Percentiles rank a stretch among this genome's conserved stretches.
phyloP scores from a whole-genome alignment of 1,140 invertebrate species.

The Agrilus planipennis region DNA sequence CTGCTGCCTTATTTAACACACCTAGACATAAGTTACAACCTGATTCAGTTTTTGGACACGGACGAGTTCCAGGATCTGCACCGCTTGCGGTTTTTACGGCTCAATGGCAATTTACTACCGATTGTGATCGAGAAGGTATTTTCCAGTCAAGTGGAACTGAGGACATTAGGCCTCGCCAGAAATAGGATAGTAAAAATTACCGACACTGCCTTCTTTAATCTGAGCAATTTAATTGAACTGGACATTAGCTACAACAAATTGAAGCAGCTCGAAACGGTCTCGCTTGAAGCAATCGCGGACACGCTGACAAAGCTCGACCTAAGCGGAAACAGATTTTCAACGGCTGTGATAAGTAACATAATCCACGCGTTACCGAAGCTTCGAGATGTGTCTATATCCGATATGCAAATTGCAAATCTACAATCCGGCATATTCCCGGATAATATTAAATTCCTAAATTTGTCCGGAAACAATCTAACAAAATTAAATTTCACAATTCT shows the following conservation, averaged over 20 bases:
- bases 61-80: conserved; percentile 61
- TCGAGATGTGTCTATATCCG: conserved; percentile 42
- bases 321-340: conserved; percentile 47
- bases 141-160: conserved; percentile 46
- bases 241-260: conserved; percentile 66
- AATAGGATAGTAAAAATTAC: conserved; percentile 63
- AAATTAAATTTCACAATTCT: conserved; percentile 43
- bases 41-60: conserved; percentile 60
- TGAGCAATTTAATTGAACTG: conserved; percentile 49
- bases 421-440: conserved; percentile 40
- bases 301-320: conserved; percentile 49
- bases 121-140: conserved; percentile 63
- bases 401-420: conserved; percentile 43
- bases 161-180: conserved; percentile 46
- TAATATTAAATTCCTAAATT: conserved; percentile 37
- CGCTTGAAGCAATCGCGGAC: conserved; percentile 46
- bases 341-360: conserved; percentile 35
- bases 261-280: conserved; percentile 46
- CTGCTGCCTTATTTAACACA: conserved; percentile 52
- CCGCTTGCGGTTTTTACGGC: conserved; percentile 49
- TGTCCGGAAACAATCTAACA: conserved; percentile 46
- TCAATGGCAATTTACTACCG: conserved; percentile 67
- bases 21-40: conserved; percentile 64
- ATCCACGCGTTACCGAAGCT: conserved; percentile 44
- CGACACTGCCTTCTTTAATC: conserved; percentile 53